phyloP scores from a whole-genome alignment of 2,888 invertebrate species.

The Drosophila paranaensis region DNA sequence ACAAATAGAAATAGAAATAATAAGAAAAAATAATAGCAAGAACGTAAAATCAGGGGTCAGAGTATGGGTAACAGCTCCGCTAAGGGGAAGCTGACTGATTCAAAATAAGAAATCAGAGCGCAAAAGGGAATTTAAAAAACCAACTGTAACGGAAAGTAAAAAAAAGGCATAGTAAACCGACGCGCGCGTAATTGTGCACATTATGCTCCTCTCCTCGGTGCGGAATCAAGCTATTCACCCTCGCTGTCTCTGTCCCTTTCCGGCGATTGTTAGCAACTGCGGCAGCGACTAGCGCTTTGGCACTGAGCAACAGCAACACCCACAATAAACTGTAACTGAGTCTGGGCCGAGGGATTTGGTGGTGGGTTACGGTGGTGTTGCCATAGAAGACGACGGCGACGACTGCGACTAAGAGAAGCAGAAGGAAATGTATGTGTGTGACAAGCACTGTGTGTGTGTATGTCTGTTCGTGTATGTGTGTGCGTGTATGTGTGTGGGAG shows the following conservation, averaged over 20 bases:
- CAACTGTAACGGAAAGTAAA: constrained; percentile 23
- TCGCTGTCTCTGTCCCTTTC: constrained; percentile 56
- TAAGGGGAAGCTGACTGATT: constrained; percentile 18
- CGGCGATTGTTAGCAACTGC: background rate
- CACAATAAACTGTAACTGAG: constrained; percentile 55
- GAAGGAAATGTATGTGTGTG: constrained; percentile 21
- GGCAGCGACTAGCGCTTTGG: constrained; percentile 9
- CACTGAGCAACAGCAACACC: constrained; percentile 46
- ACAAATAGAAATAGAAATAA: constrained; percentile 16
- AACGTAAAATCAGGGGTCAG: constrained; percentile 3
- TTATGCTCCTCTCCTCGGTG: constrained; percentile 51
- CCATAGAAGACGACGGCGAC: constrained; percentile 32
- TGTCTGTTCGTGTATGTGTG: constrained; percentile 26
- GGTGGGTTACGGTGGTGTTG: constrained; percentile 49
- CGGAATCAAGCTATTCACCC: constrained; percentile 31
- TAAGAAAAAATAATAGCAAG: constrained; percentile 15
- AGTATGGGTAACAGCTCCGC: constrained; percentile 4
- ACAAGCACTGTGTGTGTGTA: constrained; percentile 35
- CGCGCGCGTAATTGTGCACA: constrained; percentile 67
- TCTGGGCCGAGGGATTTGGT: constrained; percentile 12
- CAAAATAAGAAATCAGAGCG: constrained; percentile 43
- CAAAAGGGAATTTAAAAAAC: constrained; percentile 42
- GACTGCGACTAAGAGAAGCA: constrained; percentile 22
- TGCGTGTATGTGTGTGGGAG: constrained; percentile 43
- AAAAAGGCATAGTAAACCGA: constrained; percentile 38